Evolutionary conservation across 1,140 invertebrate genomes (phyloP).

Genomic region (Cyrtorhinus lividipennis): DNA sequence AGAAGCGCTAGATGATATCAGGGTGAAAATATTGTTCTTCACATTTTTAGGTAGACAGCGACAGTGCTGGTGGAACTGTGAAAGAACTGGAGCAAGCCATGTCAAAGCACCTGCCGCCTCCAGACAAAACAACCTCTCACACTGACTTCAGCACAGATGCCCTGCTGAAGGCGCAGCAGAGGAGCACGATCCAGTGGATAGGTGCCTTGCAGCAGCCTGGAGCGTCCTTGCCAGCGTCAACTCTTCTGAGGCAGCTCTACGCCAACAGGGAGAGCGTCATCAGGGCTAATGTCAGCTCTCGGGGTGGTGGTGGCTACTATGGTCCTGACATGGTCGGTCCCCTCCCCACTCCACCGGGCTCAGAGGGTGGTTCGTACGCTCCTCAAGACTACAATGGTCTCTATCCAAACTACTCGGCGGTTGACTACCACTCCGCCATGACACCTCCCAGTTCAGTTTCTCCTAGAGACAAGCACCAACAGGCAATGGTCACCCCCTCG

Average conservation of each 20-base stretch:
- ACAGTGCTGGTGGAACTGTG: constrained; percentile 40
- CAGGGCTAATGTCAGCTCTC: constrained; percentile 68
- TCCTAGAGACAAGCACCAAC: constrained; percentile 69
- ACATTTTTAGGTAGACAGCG: constrained; percentile 28
- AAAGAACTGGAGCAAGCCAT: constrained; percentile 90
- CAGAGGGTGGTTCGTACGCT: constrained; percentile 46
- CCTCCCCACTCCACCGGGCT: constrained; percentile 67
- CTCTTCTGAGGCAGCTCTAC: constrained; percentile 74
- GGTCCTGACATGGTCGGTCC: constrained; percentile 42
- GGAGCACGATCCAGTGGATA: constrained; percentile 88
- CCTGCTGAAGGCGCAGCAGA: constrained; percentile 61
- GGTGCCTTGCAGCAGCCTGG: constrained; percentile 47
- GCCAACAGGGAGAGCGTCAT: constrained; percentile 90
- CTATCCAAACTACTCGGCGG: constrained; percentile 42
- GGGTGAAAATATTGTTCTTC: background rate
- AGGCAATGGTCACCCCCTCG: constrained; percentile 36
- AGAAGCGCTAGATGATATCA: too few relatives aligned
- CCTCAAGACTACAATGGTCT: constrained; percentile 40
- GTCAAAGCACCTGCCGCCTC: constrained; percentile 79
- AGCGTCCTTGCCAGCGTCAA: constrained; percentile 52
- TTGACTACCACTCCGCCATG: constrained; percentile 81
- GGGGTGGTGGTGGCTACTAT: constrained; percentile 34
- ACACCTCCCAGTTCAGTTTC: constrained; percentile 90
- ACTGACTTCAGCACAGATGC: constrained; percentile 79
- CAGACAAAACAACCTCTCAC: constrained; percentile 41